Evolutionary conservation across 2,797 vertebrate genomes (phyloP).

Genomic region (Tadarida brasiliensis): DNA sequence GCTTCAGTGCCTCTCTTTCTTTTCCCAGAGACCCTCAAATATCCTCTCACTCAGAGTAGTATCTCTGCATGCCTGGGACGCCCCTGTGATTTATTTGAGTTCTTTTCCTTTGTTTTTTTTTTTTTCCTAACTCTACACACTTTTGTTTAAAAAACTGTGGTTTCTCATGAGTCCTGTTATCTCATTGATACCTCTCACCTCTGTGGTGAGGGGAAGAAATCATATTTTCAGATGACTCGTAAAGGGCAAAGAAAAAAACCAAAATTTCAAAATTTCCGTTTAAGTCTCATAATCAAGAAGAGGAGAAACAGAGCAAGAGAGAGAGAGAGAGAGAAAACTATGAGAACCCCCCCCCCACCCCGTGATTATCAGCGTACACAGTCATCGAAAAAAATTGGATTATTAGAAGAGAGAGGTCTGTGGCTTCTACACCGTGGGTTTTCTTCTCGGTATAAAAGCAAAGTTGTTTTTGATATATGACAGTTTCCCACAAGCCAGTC

Average conservation of each 20-base stretch:
- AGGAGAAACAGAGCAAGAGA: constrained; percentile 72
- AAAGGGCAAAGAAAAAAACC: constrained; percentile 85
- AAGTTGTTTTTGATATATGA: constrained; percentile 85
- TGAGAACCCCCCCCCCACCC: constrained; percentile 74
- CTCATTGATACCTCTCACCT: constrained; percentile 85
- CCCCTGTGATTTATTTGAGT: constrained; percentile 75
- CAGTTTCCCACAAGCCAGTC: constrained; percentile 83
- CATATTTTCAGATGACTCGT: constrained; percentile 83
- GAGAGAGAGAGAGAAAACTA: constrained; percentile 53
- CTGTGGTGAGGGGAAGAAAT: constrained; percentile 83
- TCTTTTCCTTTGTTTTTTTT: constrained; percentile 40
- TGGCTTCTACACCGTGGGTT: constrained; percentile 83
- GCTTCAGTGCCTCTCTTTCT: background rate
- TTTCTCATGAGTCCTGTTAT: constrained; percentile 82
- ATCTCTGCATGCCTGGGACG: constrained; percentile 21
- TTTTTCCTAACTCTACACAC: constrained; percentile 72
- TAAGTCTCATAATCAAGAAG: constrained; percentile 83
- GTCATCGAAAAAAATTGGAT: constrained; percentile 82
- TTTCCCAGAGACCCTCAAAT: constrained; percentile 36
- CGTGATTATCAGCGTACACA: constrained; percentile 76
- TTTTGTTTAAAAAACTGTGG: constrained; percentile 80
- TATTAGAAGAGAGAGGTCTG: constrained; percentile 85
- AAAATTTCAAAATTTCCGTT: constrained; percentile 86
- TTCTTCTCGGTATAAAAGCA: constrained; percentile 86
- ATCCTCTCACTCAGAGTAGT: background rate